Percentiles rank a stretch among this genome's conserved stretches.
phyloP scores from a whole-genome alignment of 2,888 invertebrate species.

The Dryococelus australis region DNA sequence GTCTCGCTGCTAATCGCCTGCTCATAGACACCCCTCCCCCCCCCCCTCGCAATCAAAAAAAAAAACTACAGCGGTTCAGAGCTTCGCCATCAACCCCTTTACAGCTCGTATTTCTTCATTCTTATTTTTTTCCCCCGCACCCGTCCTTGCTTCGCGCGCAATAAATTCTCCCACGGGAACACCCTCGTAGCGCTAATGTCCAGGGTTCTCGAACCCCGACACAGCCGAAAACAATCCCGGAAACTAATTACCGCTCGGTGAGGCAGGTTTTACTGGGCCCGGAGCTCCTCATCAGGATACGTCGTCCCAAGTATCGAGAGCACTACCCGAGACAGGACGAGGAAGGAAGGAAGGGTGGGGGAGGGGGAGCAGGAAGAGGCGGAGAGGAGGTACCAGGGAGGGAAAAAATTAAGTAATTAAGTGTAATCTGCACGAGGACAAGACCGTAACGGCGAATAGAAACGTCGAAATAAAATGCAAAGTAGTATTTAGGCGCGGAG shows the following conservation, averaged over 20 bases:
- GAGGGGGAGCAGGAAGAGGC: not conserved
- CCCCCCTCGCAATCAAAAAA: not conserved
- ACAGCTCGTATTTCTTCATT: not conserved
- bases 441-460: not conserved
- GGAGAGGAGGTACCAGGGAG: not conserved
- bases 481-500: not conserved
- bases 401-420: not conserved
- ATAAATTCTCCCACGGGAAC: constrained; percentile 5
- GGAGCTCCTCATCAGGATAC: not conserved
- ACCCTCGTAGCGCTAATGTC: not conserved
- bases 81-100: not conserved
- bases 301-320: not conserved
- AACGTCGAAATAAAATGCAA: constrained; percentile 9
- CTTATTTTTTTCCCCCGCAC: not conserved
- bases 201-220: not conserved
- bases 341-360: not conserved
- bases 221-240: not conserved
- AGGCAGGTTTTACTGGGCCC: not conserved
- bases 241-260: not conserved
- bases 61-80: too few species aligned
- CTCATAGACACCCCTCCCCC: not conserved
- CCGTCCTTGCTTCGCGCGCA: constrained; percentile 17
- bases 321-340: not conserved
- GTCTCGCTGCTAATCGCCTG: not conserved
- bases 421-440: constrained; percentile 7